These are phyloP conservation scores for Meiosimyza decipiens DNA, from an alignment of 2,888 invertebrate genomes.

Conservation along the genomic window DNA sequence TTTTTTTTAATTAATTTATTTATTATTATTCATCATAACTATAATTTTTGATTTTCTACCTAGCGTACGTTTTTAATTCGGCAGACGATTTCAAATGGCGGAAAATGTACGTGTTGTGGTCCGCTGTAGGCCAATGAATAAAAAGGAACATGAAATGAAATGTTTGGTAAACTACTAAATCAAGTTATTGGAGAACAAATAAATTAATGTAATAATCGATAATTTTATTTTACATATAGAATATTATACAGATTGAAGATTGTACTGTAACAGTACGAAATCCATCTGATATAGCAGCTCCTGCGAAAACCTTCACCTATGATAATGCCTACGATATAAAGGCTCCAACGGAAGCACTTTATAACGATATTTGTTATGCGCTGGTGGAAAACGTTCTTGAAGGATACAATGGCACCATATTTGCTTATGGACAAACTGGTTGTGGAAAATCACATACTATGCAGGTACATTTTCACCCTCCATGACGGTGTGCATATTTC, in stretches of 20 bases:
- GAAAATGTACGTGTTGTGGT: slow-evolving; percentile 63
- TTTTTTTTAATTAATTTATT: too few species aligned
- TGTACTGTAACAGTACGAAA: slow-evolving; percentile 74
- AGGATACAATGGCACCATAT: slow-evolving; percentile 93
- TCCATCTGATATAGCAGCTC: slow-evolving; percentile 71
- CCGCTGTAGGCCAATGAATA: slow-evolving; percentile 85
- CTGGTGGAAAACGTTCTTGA: slow-evolving; percentile 88
- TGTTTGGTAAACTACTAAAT: slow-evolving; percentile 63
- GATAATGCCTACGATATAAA: slow-evolving; percentile 85
- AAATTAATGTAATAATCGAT: not conserved
- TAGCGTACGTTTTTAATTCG: not conserved
- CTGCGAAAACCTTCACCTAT: slow-evolving; percentile 80
- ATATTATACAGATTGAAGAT: slow-evolving; percentile 75
- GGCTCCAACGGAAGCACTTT: slow-evolving; percentile 85
- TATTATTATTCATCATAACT: too few species aligned
- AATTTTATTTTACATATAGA: slow-evolving; percentile 64
- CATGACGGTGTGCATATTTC: too few species aligned
- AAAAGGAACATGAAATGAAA: slow-evolving; percentile 75
- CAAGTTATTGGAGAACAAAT: not conserved
- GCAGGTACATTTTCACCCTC: slow-evolving; percentile 72
- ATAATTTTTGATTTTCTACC: too few species aligned
- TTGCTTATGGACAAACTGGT: slow-evolving; percentile 93
- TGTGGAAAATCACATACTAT: slow-evolving; percentile 93
- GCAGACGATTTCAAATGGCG: slow-evolving; percentile 49
- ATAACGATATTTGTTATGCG: slow-evolving; percentile 87